Evolutionary conservation across 1,140 invertebrate genomes (phyloP), one percentile per base, ranked within the genome.

Genomic region (Lepidotrigona ventralis): DNA sequence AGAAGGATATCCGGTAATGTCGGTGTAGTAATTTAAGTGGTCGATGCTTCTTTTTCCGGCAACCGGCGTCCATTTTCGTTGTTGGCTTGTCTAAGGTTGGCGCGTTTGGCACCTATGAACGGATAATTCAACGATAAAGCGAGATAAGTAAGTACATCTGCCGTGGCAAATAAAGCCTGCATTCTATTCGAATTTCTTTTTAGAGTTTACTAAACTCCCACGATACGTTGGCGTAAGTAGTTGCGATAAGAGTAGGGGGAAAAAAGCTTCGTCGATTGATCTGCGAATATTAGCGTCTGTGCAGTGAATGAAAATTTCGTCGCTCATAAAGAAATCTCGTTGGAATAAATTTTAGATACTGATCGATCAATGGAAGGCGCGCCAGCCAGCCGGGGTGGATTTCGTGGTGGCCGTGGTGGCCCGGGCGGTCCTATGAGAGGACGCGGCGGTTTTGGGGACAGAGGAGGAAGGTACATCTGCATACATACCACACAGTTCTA

Each of bases 51-150:
- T 91, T 89, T 90, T 93, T 93, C 92, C 92, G 91, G 90, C 85
- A 86, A 75, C 89, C 91, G 91, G 90, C 93, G 89, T 93, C 92
- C 92, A 93, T 93, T 93, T 93, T 93, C 85, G 53, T 81, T 82
- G 79, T 87, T 81, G 76, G 80, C 76, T 84, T 85, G 86, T 75
- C 79, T 71, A 73, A 80, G 80, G 19, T 83, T 84, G 69, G 83
- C 80, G 79, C 83, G 85, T 85, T 84, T 74, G 60, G 54, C n/a
- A 58, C 87, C 79, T 76, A 82, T 81, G 81, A 73, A 74, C 54
- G n/a, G 39, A 66, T 69, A 79, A 23, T 81, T 66, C 82, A 70
- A 51, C n/a, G 46, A 70, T n/a, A 29, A n/a, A 63, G 72, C 80
- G 75, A 74, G 88, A 26, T 29, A 46, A 46, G 90, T 91, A 69